Percentiles rank a stretch among this genome's conserved stretches.
Evolutionary conservation across 1,140 invertebrate species (phyloP).

Genomic region (Dendrolimus kikuchii): DNA sequence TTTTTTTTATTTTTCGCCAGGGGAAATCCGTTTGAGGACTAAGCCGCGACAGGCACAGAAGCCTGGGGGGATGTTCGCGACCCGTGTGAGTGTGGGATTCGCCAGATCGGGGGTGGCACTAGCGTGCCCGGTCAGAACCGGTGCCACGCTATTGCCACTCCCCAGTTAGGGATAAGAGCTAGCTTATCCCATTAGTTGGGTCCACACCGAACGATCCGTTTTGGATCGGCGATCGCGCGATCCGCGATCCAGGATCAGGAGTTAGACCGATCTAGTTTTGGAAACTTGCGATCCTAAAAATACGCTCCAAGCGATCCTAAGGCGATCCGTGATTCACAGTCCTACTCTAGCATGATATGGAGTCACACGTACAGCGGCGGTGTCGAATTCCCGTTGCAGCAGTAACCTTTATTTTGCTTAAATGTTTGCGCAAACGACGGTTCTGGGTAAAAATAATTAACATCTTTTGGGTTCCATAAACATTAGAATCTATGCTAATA

Average conservation of each 20-base stretch:
- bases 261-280: conserved; percentile 18
- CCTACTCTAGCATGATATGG: conserved; percentile 18
- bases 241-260: conserved; percentile 20
- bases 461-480: conserved; percentile 7
- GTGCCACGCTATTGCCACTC: too few relatives aligned
- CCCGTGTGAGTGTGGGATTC: too few relatives aligned
- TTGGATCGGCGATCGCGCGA: conserved; percentile 11
- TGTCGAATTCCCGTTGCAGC: conserved; percentile 17
- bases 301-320: conserved; percentile 20
- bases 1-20: too few relatives aligned
- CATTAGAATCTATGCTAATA: too few relatives aligned
- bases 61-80: too few relatives aligned
- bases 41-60: too few relatives aligned
- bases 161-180: too few relatives aligned
- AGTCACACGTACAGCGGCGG: conserved; percentile 21
- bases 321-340: conserved; percentile 16
- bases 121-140: too few relatives aligned
- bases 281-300: conserved; percentile 11
- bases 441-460: conserved; percentile 20
- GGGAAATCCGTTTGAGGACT: too few relatives aligned
- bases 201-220: conserved; percentile 15
- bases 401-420: conserved; percentile 22
- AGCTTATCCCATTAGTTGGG: conserved; percentile 16
- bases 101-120: too few relatives aligned
- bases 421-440: conserved; percentile 21